phyloP scores from a whole-genome alignment of 2,113 vertebrate species.

The Macroglossus sobrinus region DNA sequence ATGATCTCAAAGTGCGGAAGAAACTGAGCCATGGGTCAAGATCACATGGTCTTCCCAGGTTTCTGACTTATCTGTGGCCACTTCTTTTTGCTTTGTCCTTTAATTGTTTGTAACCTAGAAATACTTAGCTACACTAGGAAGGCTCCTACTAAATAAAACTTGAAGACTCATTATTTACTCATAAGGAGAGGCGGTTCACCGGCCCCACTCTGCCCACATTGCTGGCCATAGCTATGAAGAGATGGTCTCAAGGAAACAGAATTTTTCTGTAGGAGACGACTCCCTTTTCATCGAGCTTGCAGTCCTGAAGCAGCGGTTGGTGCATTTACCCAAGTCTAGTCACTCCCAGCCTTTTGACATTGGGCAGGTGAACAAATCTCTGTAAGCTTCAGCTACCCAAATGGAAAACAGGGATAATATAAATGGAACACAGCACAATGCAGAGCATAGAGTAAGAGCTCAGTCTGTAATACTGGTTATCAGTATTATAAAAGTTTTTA shows the following conservation, averaged over 20 bases:
- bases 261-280: background rate
- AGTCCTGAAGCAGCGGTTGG: background rate
- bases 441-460: background rate
- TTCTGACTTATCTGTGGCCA: background rate
- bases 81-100: background rate
- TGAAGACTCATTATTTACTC: background rate
- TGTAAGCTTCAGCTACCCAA: background rate
- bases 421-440: rapidly evolving
- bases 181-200: rapidly evolving
- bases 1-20: background rate
- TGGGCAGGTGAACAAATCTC: background rate
- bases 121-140: background rate
- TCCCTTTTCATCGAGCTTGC: background rate
- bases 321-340: background rate
- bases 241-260: background rate
- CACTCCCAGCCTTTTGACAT: background rate
- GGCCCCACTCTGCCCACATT: too few species aligned
- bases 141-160: background rate
- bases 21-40: background rate
- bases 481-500: background rate
- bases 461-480: too few species aligned
- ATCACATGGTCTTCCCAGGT: background rate
- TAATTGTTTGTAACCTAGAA: background rate
- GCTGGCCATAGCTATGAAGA: background rate
- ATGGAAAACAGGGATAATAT: background rate